Percentiles rank a stretch among this genome's conserved stretches.
phyloP scores from a whole-genome alignment of 1,140 invertebrate species.

The Daktulosphaira vitifoliae region DNA sequence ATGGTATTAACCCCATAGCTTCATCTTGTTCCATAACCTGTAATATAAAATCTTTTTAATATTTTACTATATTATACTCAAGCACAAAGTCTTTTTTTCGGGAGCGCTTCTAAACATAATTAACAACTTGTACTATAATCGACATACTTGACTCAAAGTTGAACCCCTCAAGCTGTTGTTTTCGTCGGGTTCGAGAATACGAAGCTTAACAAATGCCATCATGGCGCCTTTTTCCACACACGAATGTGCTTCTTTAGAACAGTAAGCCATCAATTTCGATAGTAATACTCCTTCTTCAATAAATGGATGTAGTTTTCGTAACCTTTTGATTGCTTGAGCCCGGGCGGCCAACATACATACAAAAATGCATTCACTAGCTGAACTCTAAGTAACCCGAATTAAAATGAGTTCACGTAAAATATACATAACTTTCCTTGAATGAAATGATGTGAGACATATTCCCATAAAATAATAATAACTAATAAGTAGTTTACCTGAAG shows the following conservation, averaged over 20 bases:
- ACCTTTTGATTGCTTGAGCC: slow-evolving; percentile 79
- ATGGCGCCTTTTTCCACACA: slow-evolving; percentile 99
- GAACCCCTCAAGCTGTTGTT: slow-evolving; percentile 82
- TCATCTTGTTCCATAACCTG: slow-evolving; percentile 88
- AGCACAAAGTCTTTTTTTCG: no score
- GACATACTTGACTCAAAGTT: slow-evolving; percentile 62
- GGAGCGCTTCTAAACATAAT: no score
- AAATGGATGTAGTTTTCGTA: slow-evolving; percentile 82
- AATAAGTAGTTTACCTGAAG: slow-evolving; percentile 70
- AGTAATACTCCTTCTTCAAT: slow-evolving; percentile 89
- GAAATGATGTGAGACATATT: no score
- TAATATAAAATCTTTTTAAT: no score
- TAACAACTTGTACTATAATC: no score
- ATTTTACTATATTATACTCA: no score
- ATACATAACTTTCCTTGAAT: background rate
- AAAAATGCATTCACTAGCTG: slow-evolving; percentile 94
- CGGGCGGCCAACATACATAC: slow-evolving; percentile 91
- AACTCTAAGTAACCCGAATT: slow-evolving; percentile 57
- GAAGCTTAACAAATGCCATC: slow-evolving; percentile 95
- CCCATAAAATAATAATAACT: no score
- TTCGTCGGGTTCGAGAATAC: slow-evolving; percentile 93
- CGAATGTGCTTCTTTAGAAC: slow-evolving; percentile 92
- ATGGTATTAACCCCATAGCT: slow-evolving; percentile 85
- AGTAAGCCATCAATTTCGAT: slow-evolving; percentile 92
- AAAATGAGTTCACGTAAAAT: background rate